A percentile compares a stretch with the other conserved stretches of the same genome.
phyloP scores from a whole-genome alignment of 2,113 vertebrate genomes.

The Shinisaurus crocodilurus region DNA sequence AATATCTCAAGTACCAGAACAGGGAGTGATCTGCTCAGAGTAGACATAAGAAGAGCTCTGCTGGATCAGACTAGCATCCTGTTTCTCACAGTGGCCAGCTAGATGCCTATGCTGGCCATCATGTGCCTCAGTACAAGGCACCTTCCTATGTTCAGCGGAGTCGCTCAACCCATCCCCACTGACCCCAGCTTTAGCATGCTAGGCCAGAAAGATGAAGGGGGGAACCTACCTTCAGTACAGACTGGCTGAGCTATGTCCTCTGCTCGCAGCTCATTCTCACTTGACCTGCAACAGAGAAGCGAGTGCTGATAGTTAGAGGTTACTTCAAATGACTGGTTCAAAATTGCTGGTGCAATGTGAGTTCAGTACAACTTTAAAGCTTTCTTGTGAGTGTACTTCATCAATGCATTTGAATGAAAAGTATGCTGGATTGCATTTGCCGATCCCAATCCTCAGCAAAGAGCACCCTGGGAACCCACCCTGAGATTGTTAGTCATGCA shows the following conservation, averaged over 20 bases:
- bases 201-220: background rate
- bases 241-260: constrained; percentile 1
- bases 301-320: background rate
- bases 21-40: background rate
- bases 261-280: constrained; percentile 23
- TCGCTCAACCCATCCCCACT: background rate
- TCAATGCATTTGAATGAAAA: background rate
- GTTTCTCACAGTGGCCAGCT: too few relatives aligned
- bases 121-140: background rate
- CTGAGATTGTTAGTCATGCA: background rate
- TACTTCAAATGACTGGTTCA: background rate
- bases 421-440: background rate
- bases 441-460: background rate
- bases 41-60: background rate
- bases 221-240: constrained; percentile 10
- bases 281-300: constrained; percentile 7
- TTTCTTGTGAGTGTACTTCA: background rate
- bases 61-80: background rate
- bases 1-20: background rate
- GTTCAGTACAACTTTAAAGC: background rate
- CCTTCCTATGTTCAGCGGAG: background rate
- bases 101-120: too few relatives aligned
- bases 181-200: background rate
- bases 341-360: background rate
- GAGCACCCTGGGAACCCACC: background rate